Conservation (phyloP, 1,140 invertebrate species). For the Pogonomyrmex californicus region DNA sequence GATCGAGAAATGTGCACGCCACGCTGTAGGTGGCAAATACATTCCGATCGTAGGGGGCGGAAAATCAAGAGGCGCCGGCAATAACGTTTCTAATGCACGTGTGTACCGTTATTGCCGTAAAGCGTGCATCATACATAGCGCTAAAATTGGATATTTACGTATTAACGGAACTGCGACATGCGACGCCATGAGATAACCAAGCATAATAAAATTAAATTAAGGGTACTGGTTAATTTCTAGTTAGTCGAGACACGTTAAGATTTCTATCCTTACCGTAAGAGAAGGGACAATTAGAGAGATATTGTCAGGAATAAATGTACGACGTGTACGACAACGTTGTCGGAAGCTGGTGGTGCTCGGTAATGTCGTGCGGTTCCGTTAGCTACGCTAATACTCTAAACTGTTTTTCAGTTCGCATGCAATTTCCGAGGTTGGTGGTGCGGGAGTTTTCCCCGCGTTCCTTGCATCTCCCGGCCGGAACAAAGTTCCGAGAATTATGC, state of each 20-base stretch:
- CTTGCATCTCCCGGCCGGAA: neutral
- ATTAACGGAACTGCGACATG: constrained; percentile 16
- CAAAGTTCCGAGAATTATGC: constrained; percentile 43
- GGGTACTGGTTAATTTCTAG: neutral
- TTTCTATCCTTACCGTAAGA: neutral
- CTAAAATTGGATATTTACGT: neutral
- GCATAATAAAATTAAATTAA: neutral
- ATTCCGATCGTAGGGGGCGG: neutral
- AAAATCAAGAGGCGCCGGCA: constrained; percentile 30
- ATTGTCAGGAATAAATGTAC: neutral
- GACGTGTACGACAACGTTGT: neutral
- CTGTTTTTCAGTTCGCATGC: constrained; percentile 30
- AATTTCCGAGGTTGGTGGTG: constrained; percentile 1
- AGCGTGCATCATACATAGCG: neutral
- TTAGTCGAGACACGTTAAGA: neutral
- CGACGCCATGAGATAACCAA: neutral
- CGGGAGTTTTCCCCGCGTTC: constrained; percentile 1
- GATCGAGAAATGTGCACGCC: constrained; percentile 12
- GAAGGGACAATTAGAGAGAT: neutral
- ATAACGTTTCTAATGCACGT: constrained; percentile 68
- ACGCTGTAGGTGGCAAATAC: too few species aligned
- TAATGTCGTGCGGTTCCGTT: neutral
- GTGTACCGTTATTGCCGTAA: constrained; percentile 58
- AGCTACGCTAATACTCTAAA: neutral
- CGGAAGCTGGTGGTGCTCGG: neutral